Conservation (phyloP, 2,113 vertebrate genomes). For the Xiphias gladius region DNA sequence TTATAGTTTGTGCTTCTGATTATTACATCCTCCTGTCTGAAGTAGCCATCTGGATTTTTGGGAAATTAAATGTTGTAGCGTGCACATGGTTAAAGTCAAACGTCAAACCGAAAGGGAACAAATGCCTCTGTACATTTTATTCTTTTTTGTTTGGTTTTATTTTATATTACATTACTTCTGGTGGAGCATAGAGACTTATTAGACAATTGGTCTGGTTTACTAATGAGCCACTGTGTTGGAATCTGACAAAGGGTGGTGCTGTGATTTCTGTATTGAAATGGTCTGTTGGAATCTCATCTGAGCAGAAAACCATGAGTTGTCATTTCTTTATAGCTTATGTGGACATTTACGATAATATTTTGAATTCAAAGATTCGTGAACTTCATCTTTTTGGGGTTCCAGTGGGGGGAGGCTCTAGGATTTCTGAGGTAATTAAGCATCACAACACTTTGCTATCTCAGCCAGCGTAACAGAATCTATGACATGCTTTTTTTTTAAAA, state of each 20-base stretch:
- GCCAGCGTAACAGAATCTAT: slow-evolving; percentile 30
- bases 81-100: too few species aligned
- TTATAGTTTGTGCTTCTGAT: not conserved
- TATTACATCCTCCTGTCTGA: not conserved
- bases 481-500: slow-evolving; percentile 6
- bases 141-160: not conserved
- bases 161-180: not conserved
- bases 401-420: not conserved
- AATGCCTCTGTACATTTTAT: not conserved
- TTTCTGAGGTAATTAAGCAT: slow-evolving; percentile 43
- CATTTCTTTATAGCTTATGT: not conserved
- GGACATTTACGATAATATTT: not conserved
- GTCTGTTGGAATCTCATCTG: not conserved
- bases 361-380: not conserved
- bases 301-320: not conserved
- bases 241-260: too few species aligned
- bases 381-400: not conserved
- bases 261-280: too few species aligned
- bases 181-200: not conserved
- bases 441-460: slow-evolving; percentile 25
- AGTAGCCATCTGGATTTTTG: not conserved
- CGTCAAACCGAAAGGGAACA: too few species aligned
- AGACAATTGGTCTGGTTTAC: not conserved
- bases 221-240: not conserved
- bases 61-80: not conserved